These are phyloP conservation scores for Drosophila anomelani DNA, from an alignment of 2,888 invertebrate genomes.

Conservation along the genomic window DNA sequence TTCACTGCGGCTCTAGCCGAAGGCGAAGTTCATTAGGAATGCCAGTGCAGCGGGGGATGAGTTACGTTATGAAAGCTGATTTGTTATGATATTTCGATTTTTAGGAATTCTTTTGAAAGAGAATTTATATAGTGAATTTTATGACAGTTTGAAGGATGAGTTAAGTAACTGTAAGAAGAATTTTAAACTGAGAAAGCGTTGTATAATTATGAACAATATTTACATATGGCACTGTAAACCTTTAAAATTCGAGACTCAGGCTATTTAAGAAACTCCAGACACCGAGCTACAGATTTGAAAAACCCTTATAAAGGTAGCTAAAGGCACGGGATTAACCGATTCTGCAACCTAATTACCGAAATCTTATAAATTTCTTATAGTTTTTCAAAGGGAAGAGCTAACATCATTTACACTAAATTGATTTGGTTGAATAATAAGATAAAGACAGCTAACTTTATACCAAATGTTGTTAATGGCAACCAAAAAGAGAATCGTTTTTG, in stretches of 20 bases:
- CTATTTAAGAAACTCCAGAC: neutral
- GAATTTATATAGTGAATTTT: neutral
- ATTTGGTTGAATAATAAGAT: neutral
- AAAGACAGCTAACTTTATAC: no score
- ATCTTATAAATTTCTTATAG: no score
- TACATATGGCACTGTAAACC: no score
- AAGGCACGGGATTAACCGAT: neutral
- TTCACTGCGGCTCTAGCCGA: constrained; percentile 15
- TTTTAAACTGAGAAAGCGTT: no score
- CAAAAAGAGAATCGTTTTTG: constrained; percentile 5
- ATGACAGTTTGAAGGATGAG: neutral
- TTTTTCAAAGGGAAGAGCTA: neutral
- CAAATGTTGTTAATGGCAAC: no score
- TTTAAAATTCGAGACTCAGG: no score
- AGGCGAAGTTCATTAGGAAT: constrained; percentile 56
- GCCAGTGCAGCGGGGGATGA: constrained; percentile 48
- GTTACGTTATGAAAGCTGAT: neutral
- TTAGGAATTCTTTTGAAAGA: neutral
- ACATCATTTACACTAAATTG: neutral
- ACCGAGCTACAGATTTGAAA: neutral
- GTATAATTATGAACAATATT: no score
- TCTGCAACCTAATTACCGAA: neutral
- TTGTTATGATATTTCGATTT: constrained; percentile 10
- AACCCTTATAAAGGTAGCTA: neutral
- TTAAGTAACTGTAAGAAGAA: neutral